Base-by-base conservation (phyloP, 1,140 invertebrate species). In the Drosophila bifasciata region DNA sequence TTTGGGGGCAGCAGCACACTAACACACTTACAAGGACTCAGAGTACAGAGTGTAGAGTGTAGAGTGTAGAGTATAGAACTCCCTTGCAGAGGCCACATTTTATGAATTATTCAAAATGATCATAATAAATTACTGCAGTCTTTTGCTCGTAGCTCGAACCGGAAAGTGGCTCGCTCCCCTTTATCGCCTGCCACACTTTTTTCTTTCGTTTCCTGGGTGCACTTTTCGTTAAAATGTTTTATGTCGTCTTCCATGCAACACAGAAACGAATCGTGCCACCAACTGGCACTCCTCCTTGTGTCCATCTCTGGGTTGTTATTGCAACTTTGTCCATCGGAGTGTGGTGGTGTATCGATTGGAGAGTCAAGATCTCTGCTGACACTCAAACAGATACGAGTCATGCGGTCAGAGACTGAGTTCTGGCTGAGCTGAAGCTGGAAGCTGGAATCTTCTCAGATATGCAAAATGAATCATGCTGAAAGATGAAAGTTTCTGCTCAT, bases 111-210 rank as follows among this genome's bases (percentile, higher is more conserved):
- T 70, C 63, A 59, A 69, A 77, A 67, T 80, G 67, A 77, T 81
- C 68, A 74, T 77, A 77, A 85, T 85, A 85, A 85, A 85, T 86
- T 77, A 50, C 39, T 63, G 75, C 63, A 64, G 64, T 56, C 62
- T 43, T 64, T 64, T 64, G 60, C 50, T 45, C n/a, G 53, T 50
- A 67, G 61, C 56, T 52, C 43, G 39, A 41, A 25, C 25, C 36
- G 41, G 39, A 74, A 74, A 75, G 60, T 64, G 60, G 50, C 45
- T 45, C 25, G 50, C 45, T 45, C 25, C 32, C 32, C 51, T 17
- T 32, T 74, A 40, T 63, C 45, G 56, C 28, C 44, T 63, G 48
- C 59, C 51, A 60, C 50, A 61, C 44, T 50, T 55, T 49, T 60
- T 50, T 50, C 50, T 49, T 60, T 50, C 44, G 62, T 46, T 62